phyloP scores from a whole-genome alignment of 2,797 vertebrate genomes.

The Mycteria americana region DNA sequence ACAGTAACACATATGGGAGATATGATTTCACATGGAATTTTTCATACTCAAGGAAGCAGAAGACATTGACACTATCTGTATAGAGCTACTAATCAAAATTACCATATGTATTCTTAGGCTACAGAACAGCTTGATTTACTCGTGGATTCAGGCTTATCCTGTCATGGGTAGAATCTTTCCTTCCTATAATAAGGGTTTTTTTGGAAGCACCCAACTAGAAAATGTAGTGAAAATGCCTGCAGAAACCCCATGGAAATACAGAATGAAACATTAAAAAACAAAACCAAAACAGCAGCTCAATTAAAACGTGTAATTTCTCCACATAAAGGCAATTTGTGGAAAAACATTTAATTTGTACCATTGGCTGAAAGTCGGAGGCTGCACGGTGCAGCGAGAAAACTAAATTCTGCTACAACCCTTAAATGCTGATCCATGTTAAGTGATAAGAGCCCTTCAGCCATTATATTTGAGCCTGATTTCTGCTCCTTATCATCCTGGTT shows the following conservation, averaged over 20 bases:
- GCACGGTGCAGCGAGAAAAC: not conserved
- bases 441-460: not conserved
- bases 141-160: not conserved
- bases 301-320: conserved; percentile 7
- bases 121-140: conserved; percentile 19
- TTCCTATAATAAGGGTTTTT: conserved; percentile 1
- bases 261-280: conserved; percentile 13
- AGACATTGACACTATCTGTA: conserved; percentile 41
- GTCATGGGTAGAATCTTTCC: conserved; percentile 14
- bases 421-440: not conserved
- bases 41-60: conserved; percentile 61
- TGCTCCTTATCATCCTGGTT: not conserved
- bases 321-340: conserved; percentile 4
- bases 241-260: conserved; percentile 14
- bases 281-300: conserved; percentile 28
- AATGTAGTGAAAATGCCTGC: conserved; percentile 22
- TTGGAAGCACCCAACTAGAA: conserved; percentile 36
- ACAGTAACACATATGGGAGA: not conserved
- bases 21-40: conserved; percentile 23
- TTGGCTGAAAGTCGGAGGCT: not conserved
- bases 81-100: conserved; percentile 22
- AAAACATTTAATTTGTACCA: conserved; percentile 5
- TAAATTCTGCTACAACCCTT: not conserved
- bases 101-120: conserved; percentile 24
- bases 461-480: not conserved